Percentiles rank a stretch among this genome's conserved stretches.
These are phyloP conservation scores for Thalassophryne amazonica DNA, from an alignment of 2,797 vertebrate species.

Conservation along the genomic window DNA sequence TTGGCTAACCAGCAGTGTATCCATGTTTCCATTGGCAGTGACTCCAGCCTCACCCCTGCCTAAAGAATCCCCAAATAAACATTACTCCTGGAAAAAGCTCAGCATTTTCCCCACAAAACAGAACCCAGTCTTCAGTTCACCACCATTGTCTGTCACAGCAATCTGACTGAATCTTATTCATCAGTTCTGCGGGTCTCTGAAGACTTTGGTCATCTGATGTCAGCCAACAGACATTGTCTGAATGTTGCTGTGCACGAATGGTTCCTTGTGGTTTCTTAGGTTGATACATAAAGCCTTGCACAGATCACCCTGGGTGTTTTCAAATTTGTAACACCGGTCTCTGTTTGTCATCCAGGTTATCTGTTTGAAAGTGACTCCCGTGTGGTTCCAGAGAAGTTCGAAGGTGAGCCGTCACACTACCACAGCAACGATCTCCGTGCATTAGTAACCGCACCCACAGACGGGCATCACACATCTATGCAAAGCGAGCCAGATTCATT, in stretches of 20 bases:
- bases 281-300: constrained; percentile 21
- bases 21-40: constrained; percentile 76
- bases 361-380: constrained; percentile 92
- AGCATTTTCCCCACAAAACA: constrained; percentile 54
- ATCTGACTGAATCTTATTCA: constrained; percentile 37
- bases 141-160: constrained; percentile 50
- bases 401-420: constrained; percentile 79
- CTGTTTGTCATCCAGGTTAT: constrained; percentile 80
- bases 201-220: too few relatives aligned
- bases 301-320: background rate
- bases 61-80: constrained; percentile 77
- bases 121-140: constrained; percentile 61
- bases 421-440: background rate
- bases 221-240: background rate
- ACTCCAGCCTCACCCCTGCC: constrained; percentile 61
- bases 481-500: background rate
- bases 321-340: constrained; percentile 21
- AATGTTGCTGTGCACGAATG: constrained; percentile 7
- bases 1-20: constrained; percentile 62
- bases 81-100: constrained; percentile 70
- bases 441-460: background rate
- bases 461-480: background rate
- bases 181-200: too few relatives aligned
- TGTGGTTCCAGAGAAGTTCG: constrained; percentile 93
- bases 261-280: constrained; percentile 15